Conservation (phyloP, 2,797 vertebrate genomes). For the Peromyscus eremicus region DNA sequence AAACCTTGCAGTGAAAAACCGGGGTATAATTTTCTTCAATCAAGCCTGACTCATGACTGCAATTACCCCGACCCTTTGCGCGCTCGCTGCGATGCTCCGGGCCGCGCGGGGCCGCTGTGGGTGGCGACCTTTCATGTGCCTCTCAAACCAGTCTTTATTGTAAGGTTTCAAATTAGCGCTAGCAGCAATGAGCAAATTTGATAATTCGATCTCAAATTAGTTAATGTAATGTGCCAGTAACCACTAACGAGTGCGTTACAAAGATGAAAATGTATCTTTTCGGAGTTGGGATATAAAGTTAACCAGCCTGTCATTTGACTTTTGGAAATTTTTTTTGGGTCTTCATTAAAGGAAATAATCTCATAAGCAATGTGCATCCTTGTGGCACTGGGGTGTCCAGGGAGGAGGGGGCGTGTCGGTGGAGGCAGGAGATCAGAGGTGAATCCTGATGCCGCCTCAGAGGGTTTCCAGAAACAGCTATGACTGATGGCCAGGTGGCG, state of each 20-base stretch:
- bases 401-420: background rate
- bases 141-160: conserved; percentile 91
- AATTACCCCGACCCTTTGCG: conserved; percentile 94
- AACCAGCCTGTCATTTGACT: conserved; percentile 84
- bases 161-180: conserved; percentile 93
- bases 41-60: conserved; percentile 94
- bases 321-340: conserved; percentile 80
- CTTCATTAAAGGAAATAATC: conserved; percentile 81
- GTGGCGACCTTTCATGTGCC: conserved; percentile 92
- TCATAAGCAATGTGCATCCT: background rate
- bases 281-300: conserved; percentile 85
- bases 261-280: conserved; percentile 87
- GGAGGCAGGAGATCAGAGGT: background rate
- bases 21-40: conserved; percentile 98
- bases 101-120: conserved; percentile 89
- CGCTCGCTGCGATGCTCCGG: conserved; percentile 89
- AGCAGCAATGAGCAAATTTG: conserved; percentile 95
- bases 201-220: conserved; percentile 95
- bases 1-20: conserved; percentile 86
- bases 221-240: conserved; percentile 90
- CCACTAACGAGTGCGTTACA: conserved; percentile 87
- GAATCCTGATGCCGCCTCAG: background rate
- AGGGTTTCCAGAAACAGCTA: background rate
- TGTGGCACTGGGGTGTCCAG: background rate
- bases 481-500: background rate